Evolutionary conservation across 2,113 vertebrate species (phyloP).

Genomic region (Cavia aperea): DNA sequence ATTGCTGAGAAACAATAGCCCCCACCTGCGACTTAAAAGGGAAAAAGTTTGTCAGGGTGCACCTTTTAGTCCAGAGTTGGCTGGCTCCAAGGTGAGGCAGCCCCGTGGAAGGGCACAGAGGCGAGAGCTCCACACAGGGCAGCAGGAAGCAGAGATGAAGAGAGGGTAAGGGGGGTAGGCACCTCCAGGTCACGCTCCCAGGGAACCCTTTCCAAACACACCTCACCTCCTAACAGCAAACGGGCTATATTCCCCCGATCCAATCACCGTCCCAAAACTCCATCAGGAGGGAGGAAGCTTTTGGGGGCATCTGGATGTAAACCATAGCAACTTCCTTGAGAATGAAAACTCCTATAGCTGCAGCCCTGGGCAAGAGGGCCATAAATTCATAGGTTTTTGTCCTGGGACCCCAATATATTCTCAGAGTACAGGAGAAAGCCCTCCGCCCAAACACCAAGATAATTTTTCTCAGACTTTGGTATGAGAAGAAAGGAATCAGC

Average conservation of each 20-base stretch:
- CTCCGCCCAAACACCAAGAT: background rate
- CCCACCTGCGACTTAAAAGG: background rate
- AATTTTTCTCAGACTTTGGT: background rate
- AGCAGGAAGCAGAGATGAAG: background rate
- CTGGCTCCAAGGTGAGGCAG: background rate
- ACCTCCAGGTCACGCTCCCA: background rate
- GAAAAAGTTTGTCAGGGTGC: background rate
- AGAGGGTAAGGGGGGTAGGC: background rate
- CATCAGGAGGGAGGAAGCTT: background rate
- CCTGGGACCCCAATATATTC: background rate
- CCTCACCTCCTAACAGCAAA: background rate
- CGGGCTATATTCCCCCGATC: rapidly evolving
- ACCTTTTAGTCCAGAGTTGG: background rate
- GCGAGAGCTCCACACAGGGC: background rate
- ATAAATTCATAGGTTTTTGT: background rate
- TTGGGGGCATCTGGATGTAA: background rate
- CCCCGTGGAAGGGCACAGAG: background rate
- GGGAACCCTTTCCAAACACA: background rate
- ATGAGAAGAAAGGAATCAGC: background rate
- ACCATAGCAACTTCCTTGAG: background rate
- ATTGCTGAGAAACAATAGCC: background rate
- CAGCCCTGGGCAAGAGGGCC: background rate
- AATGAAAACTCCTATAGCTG: background rate
- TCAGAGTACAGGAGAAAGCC: background rate
- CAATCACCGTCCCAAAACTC: background rate